These are phyloP conservation scores for Sciurus carolinensis DNA, from an alignment of 2,797 vertebrate genomes.

Conservation along the genomic window DNA sequence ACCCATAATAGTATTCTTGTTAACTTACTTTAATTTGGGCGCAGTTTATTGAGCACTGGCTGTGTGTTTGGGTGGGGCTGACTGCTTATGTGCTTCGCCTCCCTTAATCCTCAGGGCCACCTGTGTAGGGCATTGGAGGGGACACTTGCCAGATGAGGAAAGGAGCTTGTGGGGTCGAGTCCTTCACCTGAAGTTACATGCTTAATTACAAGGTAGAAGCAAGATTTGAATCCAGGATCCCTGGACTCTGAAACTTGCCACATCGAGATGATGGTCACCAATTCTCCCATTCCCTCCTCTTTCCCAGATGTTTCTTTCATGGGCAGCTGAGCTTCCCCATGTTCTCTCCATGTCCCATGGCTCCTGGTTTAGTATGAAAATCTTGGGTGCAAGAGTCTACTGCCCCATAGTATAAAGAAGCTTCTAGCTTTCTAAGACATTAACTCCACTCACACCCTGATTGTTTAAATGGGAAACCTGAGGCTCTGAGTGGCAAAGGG, in stretches of 20 bases:
- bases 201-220: background rate
- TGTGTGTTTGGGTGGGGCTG: background rate
- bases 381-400: background rate
- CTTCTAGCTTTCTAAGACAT: background rate
- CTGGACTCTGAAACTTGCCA: background rate
- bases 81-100: background rate
- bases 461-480: background rate
- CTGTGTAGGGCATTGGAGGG: background rate
- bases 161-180: background rate
- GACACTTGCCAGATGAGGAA: background rate
- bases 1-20: background rate
- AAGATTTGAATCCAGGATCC: background rate
- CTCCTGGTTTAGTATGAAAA: slow-evolving; percentile 18
- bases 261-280: background rate
- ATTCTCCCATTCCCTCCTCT: background rate
- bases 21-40: background rate
- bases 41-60: background rate
- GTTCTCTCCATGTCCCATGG: background rate
- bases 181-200: slow-evolving; percentile 54
- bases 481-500: background rate
- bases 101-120: background rate
- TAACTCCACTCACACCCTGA: background rate
- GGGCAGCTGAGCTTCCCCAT: accelerated
- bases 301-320: background rate
- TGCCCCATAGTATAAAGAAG: background rate